Evolutionary conservation across 2,888 invertebrate genomes (phyloP).

Genomic region (Aelia acuminata): DNA sequence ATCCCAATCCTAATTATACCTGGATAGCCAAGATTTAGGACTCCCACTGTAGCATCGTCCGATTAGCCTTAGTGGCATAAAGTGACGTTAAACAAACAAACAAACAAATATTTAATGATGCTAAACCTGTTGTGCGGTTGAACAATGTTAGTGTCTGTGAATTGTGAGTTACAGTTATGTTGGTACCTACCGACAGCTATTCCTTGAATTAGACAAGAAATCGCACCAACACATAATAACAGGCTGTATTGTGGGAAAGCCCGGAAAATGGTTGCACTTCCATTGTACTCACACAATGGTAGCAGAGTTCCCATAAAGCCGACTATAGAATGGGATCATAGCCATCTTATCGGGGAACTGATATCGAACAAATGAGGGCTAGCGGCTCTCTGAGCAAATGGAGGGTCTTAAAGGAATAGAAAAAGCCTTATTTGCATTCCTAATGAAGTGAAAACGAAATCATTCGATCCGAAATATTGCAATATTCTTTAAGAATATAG

Average conservation of each 20-base stretch:
- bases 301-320: background rate
- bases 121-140: too few species aligned
- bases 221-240: background rate
- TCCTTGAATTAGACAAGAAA: background rate
- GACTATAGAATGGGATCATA: background rate
- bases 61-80: too few species aligned
- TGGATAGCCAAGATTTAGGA: too few species aligned
- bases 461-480: background rate
- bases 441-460: background rate
- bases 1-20: too few species aligned
- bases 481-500: background rate
- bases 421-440: background rate
- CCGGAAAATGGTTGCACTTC: background rate
- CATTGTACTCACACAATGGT: background rate
- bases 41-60: too few species aligned
- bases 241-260: background rate
- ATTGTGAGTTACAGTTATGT: too few species aligned
- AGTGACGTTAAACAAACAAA: too few species aligned
- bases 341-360: background rate
- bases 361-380: constrained; percentile 11
- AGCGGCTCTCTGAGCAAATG: background rate
- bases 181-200: too few species aligned
- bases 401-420: constrained; percentile 4
- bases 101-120: too few species aligned
- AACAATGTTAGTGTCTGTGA: too few species aligned